Percentiles rank a stretch among this genome's conserved stretches.
phyloP scores from a whole-genome alignment of 2,888 invertebrate genomes.

The Cataglyphis livida region DNA sequence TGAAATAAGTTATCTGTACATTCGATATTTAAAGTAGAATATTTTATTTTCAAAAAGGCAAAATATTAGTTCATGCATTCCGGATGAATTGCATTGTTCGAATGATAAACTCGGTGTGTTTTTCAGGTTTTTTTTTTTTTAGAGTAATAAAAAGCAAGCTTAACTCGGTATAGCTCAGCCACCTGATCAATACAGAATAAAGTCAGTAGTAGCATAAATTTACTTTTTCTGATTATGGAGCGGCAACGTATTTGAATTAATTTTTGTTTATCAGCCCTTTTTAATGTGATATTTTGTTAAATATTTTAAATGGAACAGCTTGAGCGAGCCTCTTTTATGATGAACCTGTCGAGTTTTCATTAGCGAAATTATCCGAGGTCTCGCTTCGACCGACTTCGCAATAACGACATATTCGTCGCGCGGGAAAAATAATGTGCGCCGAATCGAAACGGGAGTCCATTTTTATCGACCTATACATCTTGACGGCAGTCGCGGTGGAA shows the following conservation, averaged over 20 bases:
- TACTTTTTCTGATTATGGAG: background rate
- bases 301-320: constrained; percentile 60
- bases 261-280: background rate
- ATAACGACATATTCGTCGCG: constrained; percentile 54
- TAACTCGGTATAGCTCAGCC: background rate
- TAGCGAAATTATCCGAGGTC: constrained; percentile 16
- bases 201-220: background rate
- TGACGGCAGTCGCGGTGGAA: constrained; percentile 49
- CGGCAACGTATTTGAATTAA: background rate
- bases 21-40: constrained; percentile 9
- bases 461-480: constrained; percentile 78
- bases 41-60: background rate
- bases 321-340: constrained; percentile 51
- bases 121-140: background rate
- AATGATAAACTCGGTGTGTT: background rate
- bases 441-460: constrained; percentile 71
- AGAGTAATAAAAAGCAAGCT: background rate
- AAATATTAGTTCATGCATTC: background rate
- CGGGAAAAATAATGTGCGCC: constrained; percentile 61
- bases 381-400: constrained; percentile 35
- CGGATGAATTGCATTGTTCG: background rate
- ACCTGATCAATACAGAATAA: background rate
- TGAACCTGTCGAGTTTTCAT: constrained; percentile 23
- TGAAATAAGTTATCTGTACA: constrained; percentile 2
- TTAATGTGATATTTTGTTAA: constrained; percentile 28